Percentiles rank a stretch among this genome's conserved stretches.
These are phyloP conservation scores for Dipodomys ordii DNA, from an alignment of 2,113 vertebrate species.

Conservation along the genomic window DNA sequence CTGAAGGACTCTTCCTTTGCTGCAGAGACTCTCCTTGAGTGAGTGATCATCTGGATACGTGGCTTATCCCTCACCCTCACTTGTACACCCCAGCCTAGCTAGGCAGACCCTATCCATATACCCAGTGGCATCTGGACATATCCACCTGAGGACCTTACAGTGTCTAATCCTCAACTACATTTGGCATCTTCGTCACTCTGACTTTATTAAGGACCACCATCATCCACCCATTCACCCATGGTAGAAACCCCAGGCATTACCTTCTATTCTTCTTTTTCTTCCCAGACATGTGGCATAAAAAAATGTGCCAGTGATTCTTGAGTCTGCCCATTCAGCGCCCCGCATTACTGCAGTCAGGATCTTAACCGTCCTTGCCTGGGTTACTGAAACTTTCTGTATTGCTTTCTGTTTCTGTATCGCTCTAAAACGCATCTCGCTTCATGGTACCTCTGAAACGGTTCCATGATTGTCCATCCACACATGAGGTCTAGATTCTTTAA, in stretches of 20 bases:
- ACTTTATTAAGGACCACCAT: neutral
- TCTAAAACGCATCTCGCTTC: neutral
- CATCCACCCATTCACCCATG: neutral
- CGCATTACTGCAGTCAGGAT: neutral
- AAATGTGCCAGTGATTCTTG: neutral
- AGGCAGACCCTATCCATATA: neutral
- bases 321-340: neutral
- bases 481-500: constrained; percentile 4
- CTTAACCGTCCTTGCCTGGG: neutral
- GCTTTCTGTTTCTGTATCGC: neutral
- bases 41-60: neutral
- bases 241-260: constrained; percentile 17
- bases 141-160: neutral
- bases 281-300: constrained; percentile 18
- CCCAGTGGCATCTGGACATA: neutral
- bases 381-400: neutral
- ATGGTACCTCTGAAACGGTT: neutral
- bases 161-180: neutral
- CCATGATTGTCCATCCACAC: constrained; percentile 38
- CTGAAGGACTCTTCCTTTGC: neutral
- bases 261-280: neutral
- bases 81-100: too few relatives aligned
- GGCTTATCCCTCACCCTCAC: neutral
- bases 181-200: neutral
- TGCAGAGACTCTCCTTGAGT: neutral